Evolutionary conservation across 2,797 vertebrate genomes (phyloP).

Genomic region (Petrocephalus sullivani): DNA sequence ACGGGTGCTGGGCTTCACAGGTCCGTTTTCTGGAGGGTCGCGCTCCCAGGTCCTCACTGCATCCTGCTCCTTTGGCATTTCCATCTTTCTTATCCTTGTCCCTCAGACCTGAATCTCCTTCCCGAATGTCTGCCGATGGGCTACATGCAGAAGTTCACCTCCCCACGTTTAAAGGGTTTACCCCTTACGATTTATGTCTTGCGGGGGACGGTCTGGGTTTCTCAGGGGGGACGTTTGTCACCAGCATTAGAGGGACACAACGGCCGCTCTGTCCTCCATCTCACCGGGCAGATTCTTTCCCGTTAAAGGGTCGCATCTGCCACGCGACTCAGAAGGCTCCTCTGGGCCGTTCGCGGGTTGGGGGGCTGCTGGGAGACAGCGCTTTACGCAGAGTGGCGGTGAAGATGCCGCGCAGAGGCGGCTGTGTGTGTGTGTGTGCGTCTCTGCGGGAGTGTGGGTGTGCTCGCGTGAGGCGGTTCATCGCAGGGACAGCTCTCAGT

Average conservation of each 20-base stretch:
- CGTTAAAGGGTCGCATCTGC: not conserved
- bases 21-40: not conserved
- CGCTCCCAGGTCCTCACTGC: constrained; percentile 22
- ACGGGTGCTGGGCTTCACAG: constrained; percentile 10
- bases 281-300: not conserved
- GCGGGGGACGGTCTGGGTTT: not conserved
- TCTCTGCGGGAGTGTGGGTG: constrained; percentile 1
- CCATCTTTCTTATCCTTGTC: not conserved
- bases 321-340: not conserved
- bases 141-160: not conserved
- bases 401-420: constrained; percentile 20
- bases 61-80: not conserved
- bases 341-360: not conserved
- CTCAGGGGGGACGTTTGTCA: not conserved
- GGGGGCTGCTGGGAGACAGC: not conserved
- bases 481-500: not conserved
- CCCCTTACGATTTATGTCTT: not conserved
- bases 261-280: not conserved
- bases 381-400: not conserved
- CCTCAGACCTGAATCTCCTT: not conserved
- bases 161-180: not conserved
- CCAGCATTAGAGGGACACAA: not conserved
- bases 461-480: not conserved
- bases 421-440: constrained; percentile 9
- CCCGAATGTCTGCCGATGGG: not conserved